phyloP scores from a whole-genome alignment of 1,140 invertebrate species.

The Bombus vancouverensis region DNA sequence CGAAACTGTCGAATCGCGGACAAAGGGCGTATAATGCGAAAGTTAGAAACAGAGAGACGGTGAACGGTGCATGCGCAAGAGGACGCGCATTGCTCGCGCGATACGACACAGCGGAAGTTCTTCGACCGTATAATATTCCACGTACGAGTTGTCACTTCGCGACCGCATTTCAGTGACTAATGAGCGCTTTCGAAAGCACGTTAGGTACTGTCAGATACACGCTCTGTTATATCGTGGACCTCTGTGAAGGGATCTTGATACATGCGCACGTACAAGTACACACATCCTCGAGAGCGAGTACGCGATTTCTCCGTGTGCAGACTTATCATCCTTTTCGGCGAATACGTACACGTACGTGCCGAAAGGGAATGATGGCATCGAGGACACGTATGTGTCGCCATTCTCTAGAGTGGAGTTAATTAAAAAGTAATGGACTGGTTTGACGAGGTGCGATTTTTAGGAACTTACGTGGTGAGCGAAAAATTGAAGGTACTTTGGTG shows the following conservation, averaged over 20 bases:
- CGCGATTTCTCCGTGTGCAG: background rate
- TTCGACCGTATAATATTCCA: slow-evolving; percentile 75
- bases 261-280: slow-evolving; percentile 39
- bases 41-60: slow-evolving; percentile 73
- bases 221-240: slow-evolving; percentile 55
- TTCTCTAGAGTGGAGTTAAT: slow-evolving; percentile 1
- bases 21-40: slow-evolving; percentile 80
- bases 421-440: background rate
- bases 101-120: slow-evolving; percentile 76
- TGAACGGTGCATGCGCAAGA: slow-evolving; percentile 35
- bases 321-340: slow-evolving; percentile 22
- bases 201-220: slow-evolving; percentile 71
- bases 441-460: background rate
- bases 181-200: slow-evolving; percentile 78
- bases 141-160: slow-evolving; percentile 77
- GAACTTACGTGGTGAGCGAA: background rate
- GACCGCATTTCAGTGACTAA: slow-evolving; percentile 79
- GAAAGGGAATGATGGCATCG: background rate
- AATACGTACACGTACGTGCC: background rate
- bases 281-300: background rate
- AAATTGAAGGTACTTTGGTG: background rate
- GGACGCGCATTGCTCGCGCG: slow-evolving; percentile 68
- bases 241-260: slow-evolving; percentile 53
- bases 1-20: slow-evolving; percentile 80
- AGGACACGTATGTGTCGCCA: background rate